Evolutionary conservation across 2,113 vertebrate species (phyloP), one percentile per base, ranked within the genome.

Genomic region (Embiotoca jacksoni): DNA sequence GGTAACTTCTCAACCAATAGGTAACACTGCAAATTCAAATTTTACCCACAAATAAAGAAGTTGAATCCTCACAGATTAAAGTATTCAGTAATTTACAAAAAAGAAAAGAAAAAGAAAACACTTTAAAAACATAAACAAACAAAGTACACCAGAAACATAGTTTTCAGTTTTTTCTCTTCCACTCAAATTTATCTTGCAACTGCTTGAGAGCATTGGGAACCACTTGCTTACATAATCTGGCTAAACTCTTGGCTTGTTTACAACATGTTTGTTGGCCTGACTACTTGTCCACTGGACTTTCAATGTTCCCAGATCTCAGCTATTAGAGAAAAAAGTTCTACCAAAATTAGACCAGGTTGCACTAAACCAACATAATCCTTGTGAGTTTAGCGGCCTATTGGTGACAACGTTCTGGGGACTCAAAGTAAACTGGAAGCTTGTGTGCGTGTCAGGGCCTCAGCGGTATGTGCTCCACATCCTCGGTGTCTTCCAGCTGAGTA

Each of bases 401-500:
- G 36, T 15, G 50, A 39, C 10, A 53, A 47, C 30, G 7, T 32
- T 14, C 15, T 9, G 13, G 10, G 0, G 49, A 73, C 50, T 8
- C 32, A 41, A 33, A 66, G 39, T 32, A 13, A 68, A 67, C 44
- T 30, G 75, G 13, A 78, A 30, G 56, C 66, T 41, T 32, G 39
- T 13, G 52, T 68, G 65, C 23, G 3, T 75, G 49, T 46, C 14
- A 23, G 55, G 37, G 58, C 57, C 72, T 87, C 53, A 60, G 72
- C 72, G 75, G 74, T 73, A 72, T 82, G 73, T 61, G 68, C 71
- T 39, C 53, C 78, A 72, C 82, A 73, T 75, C 69, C 53, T 56
- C 23, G 10, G 36, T 63, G 58, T 81, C 81, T 89, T 89, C 82
- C 86, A 83, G 78, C 30, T 73, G 75, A 85, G 78, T 58, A 68